Percentiles rank a stretch among this genome's conserved stretches.
Evolutionary conservation across 2,888 invertebrate genomes (phyloP).

Genomic region (Sminthurides aquaticus): DNA sequence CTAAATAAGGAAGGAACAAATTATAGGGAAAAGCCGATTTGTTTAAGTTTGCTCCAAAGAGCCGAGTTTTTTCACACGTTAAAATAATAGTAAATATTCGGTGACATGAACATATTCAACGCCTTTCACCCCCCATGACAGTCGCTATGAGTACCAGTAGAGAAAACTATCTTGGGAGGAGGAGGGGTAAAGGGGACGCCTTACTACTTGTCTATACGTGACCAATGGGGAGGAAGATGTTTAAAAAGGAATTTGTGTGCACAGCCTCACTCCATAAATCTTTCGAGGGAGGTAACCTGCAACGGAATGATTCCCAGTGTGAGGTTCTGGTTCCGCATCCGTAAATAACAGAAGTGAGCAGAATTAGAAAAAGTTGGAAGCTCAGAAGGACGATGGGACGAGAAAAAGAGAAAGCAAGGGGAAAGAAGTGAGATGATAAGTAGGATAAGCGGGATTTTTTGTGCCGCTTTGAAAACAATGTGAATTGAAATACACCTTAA

Average conservation of each 20-base stretch:
- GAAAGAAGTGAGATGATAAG: no score
- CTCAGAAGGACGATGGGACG: no score
- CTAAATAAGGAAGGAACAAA: background rate
- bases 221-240: no score
- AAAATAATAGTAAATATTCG: background rate
- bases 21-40: background rate
- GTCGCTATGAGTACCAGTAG: background rate
- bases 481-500: no score
- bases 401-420: no score
- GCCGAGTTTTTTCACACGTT: background rate
- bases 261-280: background rate
- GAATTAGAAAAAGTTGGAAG: no score
- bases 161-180: no score
- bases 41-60: background rate
- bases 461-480: no score
- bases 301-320: constrained; percentile 5
- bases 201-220: no score
- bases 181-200: no score
- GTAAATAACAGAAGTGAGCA: constrained; percentile 14
- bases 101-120: background rate
- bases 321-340: constrained; percentile 9
- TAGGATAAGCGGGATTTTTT: no score
- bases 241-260: no score
- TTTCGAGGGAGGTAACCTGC: background rate
- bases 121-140: background rate